A percentile compares a stretch with the other conserved stretches of the same genome.
phyloP scores from a whole-genome alignment of 2,888 invertebrate species.

The Eulithis testata region DNA sequence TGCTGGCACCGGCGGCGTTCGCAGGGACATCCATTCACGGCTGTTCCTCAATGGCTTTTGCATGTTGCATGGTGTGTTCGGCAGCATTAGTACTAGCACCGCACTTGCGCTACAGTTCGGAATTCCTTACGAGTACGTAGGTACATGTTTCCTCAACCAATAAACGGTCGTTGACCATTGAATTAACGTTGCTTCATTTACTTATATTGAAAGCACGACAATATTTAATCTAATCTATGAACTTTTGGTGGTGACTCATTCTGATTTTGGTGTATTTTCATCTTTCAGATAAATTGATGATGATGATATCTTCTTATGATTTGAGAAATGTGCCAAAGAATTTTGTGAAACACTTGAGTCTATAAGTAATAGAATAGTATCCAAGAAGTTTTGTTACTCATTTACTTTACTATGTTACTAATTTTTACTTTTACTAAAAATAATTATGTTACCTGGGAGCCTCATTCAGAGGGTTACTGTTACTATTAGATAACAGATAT shows the following conservation, averaged over 20 bases:
- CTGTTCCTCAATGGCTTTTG: conserved; percentile 69
- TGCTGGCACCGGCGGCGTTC: conserved; percentile 48
- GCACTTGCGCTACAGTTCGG: conserved; percentile 42
- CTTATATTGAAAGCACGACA: conserved; percentile 5
- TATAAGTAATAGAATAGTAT: too few relatives aligned
- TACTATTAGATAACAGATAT: background rate
- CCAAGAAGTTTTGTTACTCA: too few relatives aligned
- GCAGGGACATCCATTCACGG: conserved; percentile 59
- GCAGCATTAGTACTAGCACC: conserved; percentile 47
- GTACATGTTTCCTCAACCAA: conserved; percentile 6
- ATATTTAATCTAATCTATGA: too few relatives aligned
- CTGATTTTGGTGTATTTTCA: too few relatives aligned
- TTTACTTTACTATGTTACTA: too few relatives aligned
- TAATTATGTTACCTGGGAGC: too few relatives aligned
- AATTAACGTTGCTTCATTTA: conserved; percentile 7
- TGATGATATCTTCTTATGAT: background rate
- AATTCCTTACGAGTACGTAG: conserved; percentile 26
- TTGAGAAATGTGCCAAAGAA: background rate
- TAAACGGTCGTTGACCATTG: conserved; percentile 8
- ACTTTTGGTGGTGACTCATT: too few relatives aligned
- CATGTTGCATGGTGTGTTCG: conserved; percentile 65
- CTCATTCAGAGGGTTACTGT: too few relatives aligned
- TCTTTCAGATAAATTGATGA: background rate
- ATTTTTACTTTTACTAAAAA: too few relatives aligned
- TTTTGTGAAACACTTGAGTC: background rate